Base-by-base conservation (phyloP, 2,113 vertebrate genomes). In the Amphiprion ocellaris region DNA sequence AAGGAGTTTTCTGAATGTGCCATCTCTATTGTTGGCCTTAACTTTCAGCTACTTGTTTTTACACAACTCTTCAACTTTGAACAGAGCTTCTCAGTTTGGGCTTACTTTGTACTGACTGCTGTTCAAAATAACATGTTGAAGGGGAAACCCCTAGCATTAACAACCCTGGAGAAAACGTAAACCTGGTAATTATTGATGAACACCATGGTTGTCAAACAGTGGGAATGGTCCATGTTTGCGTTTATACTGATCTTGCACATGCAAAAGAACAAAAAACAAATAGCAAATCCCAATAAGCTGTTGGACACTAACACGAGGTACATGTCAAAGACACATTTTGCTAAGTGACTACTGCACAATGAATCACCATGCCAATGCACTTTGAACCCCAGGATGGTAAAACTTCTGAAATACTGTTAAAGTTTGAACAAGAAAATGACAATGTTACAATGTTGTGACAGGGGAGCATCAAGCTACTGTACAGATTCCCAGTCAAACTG, bases 381-480 rank as follows among this genome's bases (percentile, higher is more conserved):
- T 75, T 63, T 69, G 68, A 80, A 84, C 74, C 74, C 55, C 59
- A 70, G 53, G 47, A 67, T 44, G 56, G 68, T 77, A 81, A 85
- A 69, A 83, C 49, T 28, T 83, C 71, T 83, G 79, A 89, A 87
- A 92, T 90, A 90, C 85, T 74, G 79, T 59, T 64, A 77, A 84
- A 14, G 28, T 87, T n/a, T 73, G 77, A 87, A 90, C 47, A 80
- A 67, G 71, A 79, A 87, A 62, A 83, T 46, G 11, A 71, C 15
- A 65, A 75, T 79, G 17, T 90, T 83, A 94, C 94, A 93, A 90
- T 73, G 82, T 87, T 85, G 89, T 71, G 86, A 84, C 72, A 39
- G 61, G 75, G 81, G 80, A 82, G 69, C 66, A 4, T 53, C 74
- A 59, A 69, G 66, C 87, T 87, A 77, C 23, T 4, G 66, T 54